Percentiles rank a stretch among this genome's conserved stretches.
phyloP scores from a whole-genome alignment of 1,140 invertebrate species.

The Eriosoma lanigerum region DNA sequence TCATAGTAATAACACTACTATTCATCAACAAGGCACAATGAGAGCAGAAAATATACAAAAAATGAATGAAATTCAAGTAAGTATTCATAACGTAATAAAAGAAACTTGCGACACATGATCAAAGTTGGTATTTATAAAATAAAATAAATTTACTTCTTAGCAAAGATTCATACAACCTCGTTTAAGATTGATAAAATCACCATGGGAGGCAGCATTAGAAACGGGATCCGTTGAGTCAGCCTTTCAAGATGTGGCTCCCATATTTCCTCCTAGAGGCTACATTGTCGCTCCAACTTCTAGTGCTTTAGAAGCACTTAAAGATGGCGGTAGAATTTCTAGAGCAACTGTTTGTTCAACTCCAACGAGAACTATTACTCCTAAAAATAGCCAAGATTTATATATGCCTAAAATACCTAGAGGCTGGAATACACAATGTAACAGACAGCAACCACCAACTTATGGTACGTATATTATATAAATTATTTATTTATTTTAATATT shows the following conservation, averaged over 20 bases:
- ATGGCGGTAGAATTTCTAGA: conserved; percentile 16
- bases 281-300: conserved; percentile 52
- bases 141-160: conserved; percentile 56
- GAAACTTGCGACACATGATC: too few relatives aligned
- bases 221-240: conserved; percentile 71
- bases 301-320: conserved; percentile 44
- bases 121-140: neutral
- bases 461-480: conserved; percentile 31
- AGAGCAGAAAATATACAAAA: conserved; percentile 62
- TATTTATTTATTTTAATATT: neutral
- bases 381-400: conserved; percentile 56
- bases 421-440: conserved; percentile 59
- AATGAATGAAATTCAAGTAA: conserved; percentile 63
- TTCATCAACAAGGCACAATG: conserved; percentile 57
- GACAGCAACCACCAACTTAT: conserved; percentile 51
- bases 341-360: conserved; percentile 36
- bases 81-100: too few relatives aligned
- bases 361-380: conserved; percentile 16
- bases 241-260: conserved; percentile 62
- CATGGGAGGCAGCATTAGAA: conserved; percentile 74
- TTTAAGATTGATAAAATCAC: conserved; percentile 67
- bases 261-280: conserved; percentile 53
- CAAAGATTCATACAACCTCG: conserved; percentile 65
- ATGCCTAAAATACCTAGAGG: conserved; percentile 62
- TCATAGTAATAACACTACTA: conserved; percentile 52